Base-by-base conservation (phyloP, 1,140 invertebrate genomes). In the Olivierus martensii region DNA sequence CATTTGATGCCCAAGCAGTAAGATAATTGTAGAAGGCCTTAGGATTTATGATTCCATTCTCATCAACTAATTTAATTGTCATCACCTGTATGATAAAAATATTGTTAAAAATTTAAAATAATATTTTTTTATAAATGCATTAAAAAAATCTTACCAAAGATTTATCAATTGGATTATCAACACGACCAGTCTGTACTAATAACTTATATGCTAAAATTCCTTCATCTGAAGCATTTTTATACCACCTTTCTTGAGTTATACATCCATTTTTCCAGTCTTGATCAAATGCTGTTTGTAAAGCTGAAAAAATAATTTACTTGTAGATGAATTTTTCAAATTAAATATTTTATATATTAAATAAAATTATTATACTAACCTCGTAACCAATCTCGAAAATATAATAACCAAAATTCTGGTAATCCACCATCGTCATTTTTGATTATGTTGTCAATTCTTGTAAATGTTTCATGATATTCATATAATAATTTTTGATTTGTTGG, bases 1-100 rank as follows among this genome's bases (percentile, higher is more conserved):
- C 95, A 65, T 94, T 96, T 6, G 81, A 82, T 4, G 79, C 83
- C 95, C 95, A 99, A 0, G 92, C 95, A 10, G 89, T 94, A 28
- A 99, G 69, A 68, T 98, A 98, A 67, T 96, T 96, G 69, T 99
- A 99, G 72, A 99, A 99, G 0, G 90, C 91, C 62, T 87, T 84
- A 0, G 86, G 82, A 72, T 96, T 92, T 53, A 99, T 96, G 57
- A 92, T 87, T 14, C 90, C 91, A 14, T 92, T 81, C 7, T 74
- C 72, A 65, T 86, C 80, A 1, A 99, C 92, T 43, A 99, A 75
- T 60, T 85, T 78, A 49, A 80, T 63, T 46, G 63, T 61, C 15
- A 61, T 66, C 35, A 77, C 62, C 72, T 74, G 52, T 37, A 59
- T 61, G 9, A 28, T 28, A 28, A 28, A 28, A 28, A 28, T 28